Conservation (phyloP, 2,797 vertebrate genomes). For the Poeciliopsis paucimaculata region DNA sequence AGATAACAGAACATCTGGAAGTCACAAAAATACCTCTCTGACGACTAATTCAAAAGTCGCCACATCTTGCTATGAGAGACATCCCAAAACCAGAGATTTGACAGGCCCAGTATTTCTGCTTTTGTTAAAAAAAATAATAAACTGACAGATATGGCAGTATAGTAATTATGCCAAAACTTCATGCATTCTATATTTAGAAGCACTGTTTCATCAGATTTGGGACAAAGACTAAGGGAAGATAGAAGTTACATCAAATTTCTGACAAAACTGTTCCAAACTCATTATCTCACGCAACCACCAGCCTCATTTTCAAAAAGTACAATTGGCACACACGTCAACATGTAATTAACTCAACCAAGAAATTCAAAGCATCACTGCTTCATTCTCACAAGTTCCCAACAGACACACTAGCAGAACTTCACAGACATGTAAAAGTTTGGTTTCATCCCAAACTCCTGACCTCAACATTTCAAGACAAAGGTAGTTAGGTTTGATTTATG, state of each 20-base stretch:
- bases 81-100: constrained; percentile 63
- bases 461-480: constrained; percentile 77
- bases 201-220: constrained; percentile 30
- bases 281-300: constrained; percentile 10
- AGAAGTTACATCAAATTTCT: constrained; percentile 30
- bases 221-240: constrained; percentile 19
- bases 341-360: constrained; percentile 8
- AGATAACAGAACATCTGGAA: constrained; percentile 82
- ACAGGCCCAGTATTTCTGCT: constrained; percentile 58
- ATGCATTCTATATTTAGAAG: constrained; percentile 25
- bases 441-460: constrained; percentile 71
- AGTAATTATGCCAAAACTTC: constrained; percentile 51
- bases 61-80: constrained; percentile 70
- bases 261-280: constrained; percentile 5
- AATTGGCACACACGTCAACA: constrained; percentile 7
- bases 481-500: constrained; percentile 77
- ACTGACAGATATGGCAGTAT: constrained; percentile 27
- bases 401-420: constrained; percentile 13
- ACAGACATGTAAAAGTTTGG: constrained; percentile 47
- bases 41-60: constrained; percentile 71
- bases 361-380: constrained; percentile 22
- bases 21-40: constrained; percentile 75
- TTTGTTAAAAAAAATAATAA: constrained; percentile 34
- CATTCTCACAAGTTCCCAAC: constrained; percentile 7
- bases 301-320: constrained; percentile 3